Conservation (phyloP, 2,113 vertebrate genomes). For the Ammodytes marinus region DNA sequence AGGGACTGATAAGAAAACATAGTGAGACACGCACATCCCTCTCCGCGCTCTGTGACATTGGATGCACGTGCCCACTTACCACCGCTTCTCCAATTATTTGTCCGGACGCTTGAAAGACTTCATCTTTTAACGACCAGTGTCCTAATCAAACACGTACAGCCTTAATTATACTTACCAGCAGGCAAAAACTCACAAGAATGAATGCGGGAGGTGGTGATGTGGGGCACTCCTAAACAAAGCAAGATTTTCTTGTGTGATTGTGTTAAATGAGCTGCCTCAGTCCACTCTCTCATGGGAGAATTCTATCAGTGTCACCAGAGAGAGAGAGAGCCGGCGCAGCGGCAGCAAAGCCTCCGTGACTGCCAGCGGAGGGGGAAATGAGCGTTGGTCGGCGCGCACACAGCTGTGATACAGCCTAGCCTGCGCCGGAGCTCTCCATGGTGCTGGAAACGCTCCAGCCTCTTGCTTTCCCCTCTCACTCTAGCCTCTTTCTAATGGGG, state of each 20-base stretch:
- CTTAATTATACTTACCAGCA: neutral
- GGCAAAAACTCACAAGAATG: conserved; percentile 22
- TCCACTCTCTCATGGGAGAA: conserved; percentile 54
- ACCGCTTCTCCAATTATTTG: conserved; percentile 22
- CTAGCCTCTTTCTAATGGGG: conserved; percentile 6
- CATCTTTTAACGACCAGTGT: conserved; percentile 23
- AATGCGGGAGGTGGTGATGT: neutral
- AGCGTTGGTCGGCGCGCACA: conserved; percentile 49
- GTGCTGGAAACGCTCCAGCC: conserved; percentile 70
- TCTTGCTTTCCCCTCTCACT: neutral
- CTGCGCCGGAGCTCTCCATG: conserved; percentile 71
- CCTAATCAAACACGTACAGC: neutral
- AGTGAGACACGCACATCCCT: conserved; percentile 45
- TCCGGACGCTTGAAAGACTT: conserved; percentile 37
- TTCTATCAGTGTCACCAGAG: conserved; percentile 68
- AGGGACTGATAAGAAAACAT: conserved; percentile 51
- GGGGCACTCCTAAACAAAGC: conserved; percentile 25
- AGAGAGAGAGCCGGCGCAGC: conserved; percentile 61
- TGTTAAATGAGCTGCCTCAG: conserved; percentile 71
- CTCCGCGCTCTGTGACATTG: conserved; percentile 31
- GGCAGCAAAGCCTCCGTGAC: conserved; percentile 65
- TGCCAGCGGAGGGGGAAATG: conserved; percentile 68
- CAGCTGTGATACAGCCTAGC: conserved; percentile 7
- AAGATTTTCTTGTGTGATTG: conserved; percentile 57
- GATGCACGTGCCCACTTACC: conserved; percentile 21